phyloP scores from a whole-genome alignment of 2,113 vertebrate genomes.

The Cromileptes altivelis region DNA sequence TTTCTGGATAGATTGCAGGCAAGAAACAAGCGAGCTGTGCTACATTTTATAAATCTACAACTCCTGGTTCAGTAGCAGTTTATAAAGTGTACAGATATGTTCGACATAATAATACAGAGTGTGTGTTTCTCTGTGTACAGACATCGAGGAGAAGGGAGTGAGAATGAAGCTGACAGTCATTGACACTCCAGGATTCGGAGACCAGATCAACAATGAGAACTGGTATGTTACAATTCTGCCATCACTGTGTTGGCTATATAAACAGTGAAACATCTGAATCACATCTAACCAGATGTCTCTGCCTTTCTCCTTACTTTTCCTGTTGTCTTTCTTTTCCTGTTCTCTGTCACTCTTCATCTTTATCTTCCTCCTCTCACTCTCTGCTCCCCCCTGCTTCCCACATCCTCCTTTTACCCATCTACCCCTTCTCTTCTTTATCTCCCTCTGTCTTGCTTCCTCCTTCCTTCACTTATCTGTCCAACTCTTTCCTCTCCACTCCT shows the following conservation, averaged over 20 bases:
- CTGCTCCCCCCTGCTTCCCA: not conserved
- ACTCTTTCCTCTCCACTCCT: not conserved
- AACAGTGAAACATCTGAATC: not conserved
- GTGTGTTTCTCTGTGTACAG: slow-evolving; percentile 79
- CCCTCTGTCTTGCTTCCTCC: not conserved
- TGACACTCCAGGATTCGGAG: slow-evolving; percentile 97
- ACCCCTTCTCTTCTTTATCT: slow-evolving; percentile 10
- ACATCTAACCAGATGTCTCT: not conserved
- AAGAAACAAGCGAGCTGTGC: not conserved
- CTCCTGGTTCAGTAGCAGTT: not conserved
- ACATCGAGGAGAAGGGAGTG: slow-evolving; percentile 98
- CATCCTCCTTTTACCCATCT: slow-evolving; percentile 14
- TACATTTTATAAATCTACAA: not conserved
- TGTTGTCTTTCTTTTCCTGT: slow-evolving; percentile 27
- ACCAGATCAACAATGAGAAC: slow-evolving; percentile 99
- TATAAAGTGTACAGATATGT: not conserved
- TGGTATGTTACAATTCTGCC: slow-evolving; percentile 84
- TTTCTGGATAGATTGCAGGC: not conserved
- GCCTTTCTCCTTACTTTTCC: not conserved
- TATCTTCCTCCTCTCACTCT: slow-evolving; percentile 1
- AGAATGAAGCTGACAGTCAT: slow-evolving; percentile 99
- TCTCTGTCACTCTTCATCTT: slow-evolving; percentile 3
- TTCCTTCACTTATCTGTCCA: not conserved
- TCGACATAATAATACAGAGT: not conserved
- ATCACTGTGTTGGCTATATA: not conserved